phyloP scores from a whole-genome alignment of 1,140 invertebrate genomes.

The Achroia grisella region DNA sequence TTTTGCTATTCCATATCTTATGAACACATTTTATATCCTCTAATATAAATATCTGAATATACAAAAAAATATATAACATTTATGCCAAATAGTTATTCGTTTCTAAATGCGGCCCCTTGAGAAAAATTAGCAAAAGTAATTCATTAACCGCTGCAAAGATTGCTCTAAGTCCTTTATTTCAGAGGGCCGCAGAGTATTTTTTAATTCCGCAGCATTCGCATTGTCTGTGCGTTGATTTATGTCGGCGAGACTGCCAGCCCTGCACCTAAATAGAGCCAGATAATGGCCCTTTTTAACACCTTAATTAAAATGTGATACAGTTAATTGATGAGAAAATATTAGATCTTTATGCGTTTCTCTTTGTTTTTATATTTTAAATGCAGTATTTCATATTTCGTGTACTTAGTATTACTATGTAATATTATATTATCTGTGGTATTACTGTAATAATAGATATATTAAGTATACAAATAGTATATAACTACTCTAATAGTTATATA shows the following conservation, averaged over 20 bases:
- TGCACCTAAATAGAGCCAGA: slow-evolving; percentile 40
- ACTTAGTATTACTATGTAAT: too few relatives aligned
- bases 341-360: too few relatives aligned
- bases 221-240: slow-evolving; percentile 61
- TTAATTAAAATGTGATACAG: slow-evolving; percentile 44
- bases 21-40: too few relatives aligned
- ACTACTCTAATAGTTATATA: too few relatives aligned
- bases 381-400: too few relatives aligned
- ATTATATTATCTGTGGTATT: too few relatives aligned
- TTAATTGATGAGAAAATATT: slow-evolving; percentile 36
- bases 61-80: too few relatives aligned
- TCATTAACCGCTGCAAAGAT: slow-evolving; percentile 63
- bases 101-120: slow-evolving; percentile 25
- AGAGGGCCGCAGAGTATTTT: slow-evolving; percentile 48
- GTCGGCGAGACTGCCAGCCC: slow-evolving; percentile 6
- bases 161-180: slow-evolving; percentile 61
- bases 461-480: too few relatives aligned
- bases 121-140: slow-evolving; percentile 65
- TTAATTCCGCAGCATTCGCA: slow-evolving; percentile 64
- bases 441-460: too few relatives aligned
- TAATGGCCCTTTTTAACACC: slow-evolving; percentile 49
- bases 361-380: too few relatives aligned
- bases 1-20: too few relatives aligned
- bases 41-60: too few relatives aligned
- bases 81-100: neutral